Percentiles rank a stretch among this genome's conserved stretches.
Evolutionary conservation across 2,888 invertebrate genomes (phyloP).

Genomic region (Polyommatus iphigenia): DNA sequence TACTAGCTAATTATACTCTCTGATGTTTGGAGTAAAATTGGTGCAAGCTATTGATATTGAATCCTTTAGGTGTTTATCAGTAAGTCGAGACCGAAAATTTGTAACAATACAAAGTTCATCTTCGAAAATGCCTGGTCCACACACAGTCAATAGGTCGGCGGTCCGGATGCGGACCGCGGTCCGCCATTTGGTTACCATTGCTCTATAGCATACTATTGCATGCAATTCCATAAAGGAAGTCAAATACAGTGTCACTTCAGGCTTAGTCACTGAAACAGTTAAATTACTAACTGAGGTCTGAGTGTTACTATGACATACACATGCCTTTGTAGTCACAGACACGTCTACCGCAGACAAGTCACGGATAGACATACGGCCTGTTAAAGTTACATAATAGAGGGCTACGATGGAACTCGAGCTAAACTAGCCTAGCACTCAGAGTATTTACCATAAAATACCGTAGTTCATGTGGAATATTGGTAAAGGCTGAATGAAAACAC

Average conservation of each 20-base stretch:
- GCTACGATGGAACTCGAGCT: background rate
- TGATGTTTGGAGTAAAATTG: too few relatives aligned
- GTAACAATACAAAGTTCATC: too few relatives aligned
- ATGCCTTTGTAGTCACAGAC: constrained; percentile 10
- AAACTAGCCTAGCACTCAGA: background rate
- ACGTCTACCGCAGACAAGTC: constrained; percentile 16
- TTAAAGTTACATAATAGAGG: background rate
- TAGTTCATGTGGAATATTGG: background rate
- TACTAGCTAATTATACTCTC: too few relatives aligned
- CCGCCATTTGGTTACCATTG: too few relatives aligned
- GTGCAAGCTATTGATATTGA: too few relatives aligned
- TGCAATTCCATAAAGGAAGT: background rate
- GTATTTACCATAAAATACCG: too few relatives aligned
- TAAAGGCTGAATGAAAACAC: background rate
- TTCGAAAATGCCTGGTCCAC: too few relatives aligned
- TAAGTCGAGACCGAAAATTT: too few relatives aligned
- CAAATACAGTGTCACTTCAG: background rate
- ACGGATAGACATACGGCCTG: constrained; percentile 8
- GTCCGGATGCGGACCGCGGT: too few relatives aligned
- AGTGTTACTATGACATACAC: constrained; percentile 7
- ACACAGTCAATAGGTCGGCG: too few relatives aligned
- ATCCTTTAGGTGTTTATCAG: too few relatives aligned
- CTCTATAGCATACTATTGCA: too few relatives aligned
- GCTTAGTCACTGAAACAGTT: constrained; percentile 2
- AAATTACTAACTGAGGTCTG: background rate